phyloP scores from a whole-genome alignment of 2,113 vertebrate species.

The Rhabdornis inornatus region DNA sequence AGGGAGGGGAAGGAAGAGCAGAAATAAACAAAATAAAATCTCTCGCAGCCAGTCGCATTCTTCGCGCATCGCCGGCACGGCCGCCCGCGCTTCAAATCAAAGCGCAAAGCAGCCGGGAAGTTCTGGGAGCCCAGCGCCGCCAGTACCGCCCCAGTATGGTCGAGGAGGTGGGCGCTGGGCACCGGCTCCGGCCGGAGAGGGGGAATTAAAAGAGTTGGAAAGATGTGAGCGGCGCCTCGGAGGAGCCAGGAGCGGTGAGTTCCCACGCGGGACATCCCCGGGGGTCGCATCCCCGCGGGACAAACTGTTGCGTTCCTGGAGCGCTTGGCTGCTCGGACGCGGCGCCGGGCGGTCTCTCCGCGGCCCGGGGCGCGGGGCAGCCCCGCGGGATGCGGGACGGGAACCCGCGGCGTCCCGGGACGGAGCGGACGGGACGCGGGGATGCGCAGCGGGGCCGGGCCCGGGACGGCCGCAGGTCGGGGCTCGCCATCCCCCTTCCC shows the following conservation, averaged over 20 bases:
- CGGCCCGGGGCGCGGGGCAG: neutral
- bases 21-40: neutral
- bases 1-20: neutral
- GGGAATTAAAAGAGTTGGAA: neutral
- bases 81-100: neutral
- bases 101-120: neutral
- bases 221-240: neutral
- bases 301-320: neutral
- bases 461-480: no score
- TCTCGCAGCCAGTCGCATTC: neutral
- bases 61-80: neutral
- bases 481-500: no score
- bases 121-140: neutral
- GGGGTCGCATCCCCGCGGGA: neutral
- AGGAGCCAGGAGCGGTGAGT: neutral
- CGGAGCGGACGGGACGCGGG: no score
- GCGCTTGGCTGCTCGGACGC: neutral
- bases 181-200: fast-evolving
- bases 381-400: neutral
- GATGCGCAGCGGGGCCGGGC: no score
- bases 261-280: neutral
- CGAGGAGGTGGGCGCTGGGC: neutral
- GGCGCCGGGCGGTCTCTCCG: neutral
- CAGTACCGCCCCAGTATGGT: fast-evolving
- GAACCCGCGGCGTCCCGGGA: neutral